Base-by-base conservation (phyloP, 2,113 vertebrate species). In the Tetrax tetrax region DNA sequence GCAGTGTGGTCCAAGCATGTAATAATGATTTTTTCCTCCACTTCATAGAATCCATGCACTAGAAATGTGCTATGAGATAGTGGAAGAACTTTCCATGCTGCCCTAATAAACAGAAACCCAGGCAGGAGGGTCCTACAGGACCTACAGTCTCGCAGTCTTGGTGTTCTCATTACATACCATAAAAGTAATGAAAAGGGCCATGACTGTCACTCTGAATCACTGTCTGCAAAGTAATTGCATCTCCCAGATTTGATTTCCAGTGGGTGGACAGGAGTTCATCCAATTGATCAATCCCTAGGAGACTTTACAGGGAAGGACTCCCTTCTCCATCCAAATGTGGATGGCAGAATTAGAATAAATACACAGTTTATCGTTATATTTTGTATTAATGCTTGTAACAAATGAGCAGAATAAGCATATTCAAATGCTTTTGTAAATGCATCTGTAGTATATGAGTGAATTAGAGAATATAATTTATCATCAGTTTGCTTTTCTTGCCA, bases 31-130 rank as follows among this genome's bases (percentile, higher is more conserved):
- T 65, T 87, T 65, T 87, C 15, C n/a, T 95, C 20, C 29, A 38
- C 47, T 75, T 81, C 6, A 51, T 14, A 61, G 47, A 10, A 1
- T 0, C 1, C 11, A 8, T 2, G 7, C 17, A 31, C 37, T 54
- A 65, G 60, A 89, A 83, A 28, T 37, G 4, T 78, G 23, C 37
- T 68, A 14, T 35, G 27, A 77, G 24, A 57, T 28, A 35, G 6
- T 20, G 25, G 23, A 94, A 91, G 15, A 31, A 53, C 37, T 81
- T 92, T 78, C 35, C 37, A 38, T 14, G 6, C 15, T 47, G 18
- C 6, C 7, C 10, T 79, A 43, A 50, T 11, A 66, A 87, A 71
- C 12, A 54, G 12, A 78, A 93, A 47, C 1, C 5, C 24, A 41
- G 16, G 19, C 20, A 71, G 29, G 21, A 75, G 53, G 31, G 74